A percentile compares a stretch with the other conserved stretches of the same genome.
These are phyloP conservation scores for Turritopsis dohrnii DNA, from an alignment of 30 jellyfish, hydroid and myxozoan species.

Conservation along the genomic window DNA sequence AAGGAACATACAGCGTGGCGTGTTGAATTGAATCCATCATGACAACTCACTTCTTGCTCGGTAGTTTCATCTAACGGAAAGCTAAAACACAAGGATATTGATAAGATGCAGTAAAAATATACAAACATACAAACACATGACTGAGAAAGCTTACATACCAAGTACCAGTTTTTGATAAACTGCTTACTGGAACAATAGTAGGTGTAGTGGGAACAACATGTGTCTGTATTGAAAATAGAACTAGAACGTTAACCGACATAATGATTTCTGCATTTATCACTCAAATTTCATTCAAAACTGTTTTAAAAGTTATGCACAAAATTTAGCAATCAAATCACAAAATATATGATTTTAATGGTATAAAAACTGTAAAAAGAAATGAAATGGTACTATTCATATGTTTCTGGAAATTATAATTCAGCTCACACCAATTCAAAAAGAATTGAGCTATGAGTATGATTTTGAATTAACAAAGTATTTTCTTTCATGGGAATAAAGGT, in stretches of 20 bases:
- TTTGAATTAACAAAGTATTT: no score
- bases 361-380: not conserved
- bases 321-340: no score
- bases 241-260: not conserved
- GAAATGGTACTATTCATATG: no score
- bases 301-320: no score
- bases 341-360: no score
- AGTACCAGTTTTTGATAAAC: slow-evolving; percentile 25
- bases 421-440: no score
- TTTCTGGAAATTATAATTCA: no score
- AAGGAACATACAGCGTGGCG: slow-evolving; percentile 62
- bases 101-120: not conserved
- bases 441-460: no score
- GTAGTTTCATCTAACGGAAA: slow-evolving; percentile 71
- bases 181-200: slow-evolving; percentile 35
- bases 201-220: slow-evolving; percentile 98
- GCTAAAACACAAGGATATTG: slow-evolving; percentile 19
- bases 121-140: not conserved
- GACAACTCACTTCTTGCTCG: slow-evolving; percentile 68
- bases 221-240: slow-evolving; percentile 34
- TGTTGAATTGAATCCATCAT: slow-evolving; percentile 77
- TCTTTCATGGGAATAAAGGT: no score
- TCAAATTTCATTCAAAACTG: no score
- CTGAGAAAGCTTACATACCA: slow-evolving; percentile 25
- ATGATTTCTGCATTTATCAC: not conserved